phyloP scores from a whole-genome alignment of 2,797 vertebrate species.

The Hypotaenidia philippensis region DNA sequence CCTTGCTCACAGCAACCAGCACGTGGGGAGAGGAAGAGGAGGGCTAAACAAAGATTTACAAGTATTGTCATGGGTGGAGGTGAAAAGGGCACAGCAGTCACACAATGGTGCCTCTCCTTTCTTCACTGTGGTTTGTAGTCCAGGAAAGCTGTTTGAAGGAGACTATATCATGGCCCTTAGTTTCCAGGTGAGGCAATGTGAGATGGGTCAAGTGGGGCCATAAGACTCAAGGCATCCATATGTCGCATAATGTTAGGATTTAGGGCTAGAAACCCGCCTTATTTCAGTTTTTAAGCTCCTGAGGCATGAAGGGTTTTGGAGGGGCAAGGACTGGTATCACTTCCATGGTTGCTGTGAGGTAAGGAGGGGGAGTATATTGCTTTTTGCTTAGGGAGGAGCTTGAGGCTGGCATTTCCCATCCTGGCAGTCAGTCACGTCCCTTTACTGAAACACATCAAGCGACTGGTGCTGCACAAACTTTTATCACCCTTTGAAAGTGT shows the following conservation, averaged over 20 bases:
- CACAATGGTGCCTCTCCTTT: not conserved
- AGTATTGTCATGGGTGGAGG: not conserved
- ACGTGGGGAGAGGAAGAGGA: not conserved
- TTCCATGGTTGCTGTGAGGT: not conserved
- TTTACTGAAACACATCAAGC: not conserved
- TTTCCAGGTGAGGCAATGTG: not conserved
- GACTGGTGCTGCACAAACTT: not conserved
- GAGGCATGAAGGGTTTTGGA: not conserved
- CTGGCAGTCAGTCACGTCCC: not conserved
- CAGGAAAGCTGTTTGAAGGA: not conserved
- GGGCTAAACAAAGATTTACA: not conserved
- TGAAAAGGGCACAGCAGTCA: not conserved
- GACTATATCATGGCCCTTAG: not conserved
- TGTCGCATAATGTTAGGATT: not conserved
- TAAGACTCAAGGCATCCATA: not conserved
- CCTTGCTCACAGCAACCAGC: not conserved
- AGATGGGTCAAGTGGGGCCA: not conserved
- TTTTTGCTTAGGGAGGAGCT: not conserved
- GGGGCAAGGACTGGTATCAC: not conserved
- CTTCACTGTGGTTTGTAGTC: not conserved
- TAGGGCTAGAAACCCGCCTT: not conserved
- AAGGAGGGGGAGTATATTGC: not conserved
- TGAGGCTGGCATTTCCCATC: not conserved
- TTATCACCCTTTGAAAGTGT: not conserved
- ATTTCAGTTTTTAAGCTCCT: not conserved